phyloP scores from a whole-genome alignment of 1,140 invertebrate species.

The Rhopalosiphum maidis region DNA sequence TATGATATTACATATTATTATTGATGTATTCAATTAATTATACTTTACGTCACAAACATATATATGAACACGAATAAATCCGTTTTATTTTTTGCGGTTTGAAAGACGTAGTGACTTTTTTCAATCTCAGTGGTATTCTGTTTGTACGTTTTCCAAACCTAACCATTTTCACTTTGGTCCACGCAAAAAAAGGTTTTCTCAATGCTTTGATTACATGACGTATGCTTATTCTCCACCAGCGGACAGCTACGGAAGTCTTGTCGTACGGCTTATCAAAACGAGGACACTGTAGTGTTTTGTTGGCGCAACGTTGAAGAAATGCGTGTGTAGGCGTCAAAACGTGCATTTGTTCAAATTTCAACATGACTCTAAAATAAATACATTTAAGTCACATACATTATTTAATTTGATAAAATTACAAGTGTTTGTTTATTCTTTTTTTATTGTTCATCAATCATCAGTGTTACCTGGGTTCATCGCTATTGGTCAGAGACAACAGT shows the following conservation, averaged over 20 bases:
- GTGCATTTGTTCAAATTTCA: slow-evolving; percentile 52
- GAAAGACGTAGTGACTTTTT: slow-evolving; percentile 24
- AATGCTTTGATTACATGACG: slow-evolving; percentile 19
- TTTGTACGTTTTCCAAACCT: slow-evolving; percentile 37
- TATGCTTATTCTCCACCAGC: slow-evolving; percentile 33
- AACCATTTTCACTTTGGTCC: slow-evolving; percentile 35
- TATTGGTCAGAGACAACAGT: slow-evolving; percentile 24
- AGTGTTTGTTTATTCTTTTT: background rate
- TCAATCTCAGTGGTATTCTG: background rate
- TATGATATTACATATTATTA: slow-evolving; percentile 2
- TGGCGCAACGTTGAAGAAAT: slow-evolving; percentile 12
- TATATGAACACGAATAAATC: slow-evolving; percentile 6
- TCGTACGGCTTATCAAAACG: slow-evolving; percentile 20
- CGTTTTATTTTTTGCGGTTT: slow-evolving; percentile 31
- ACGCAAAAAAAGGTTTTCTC: slow-evolving; percentile 37
- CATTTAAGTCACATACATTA: background rate
- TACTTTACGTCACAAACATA: background rate
- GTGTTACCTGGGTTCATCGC: slow-evolving; percentile 28
- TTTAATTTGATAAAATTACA: background rate
- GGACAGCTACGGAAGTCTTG: background rate
- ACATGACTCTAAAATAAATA: slow-evolving; percentile 9
- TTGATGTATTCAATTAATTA: slow-evolving; percentile 39
- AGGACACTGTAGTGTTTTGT: background rate
- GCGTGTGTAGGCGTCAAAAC: slow-evolving; percentile 11
- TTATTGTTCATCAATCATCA: background rate